These are phyloP conservation scores for Poeciliopsis presidionis DNA, from an alignment of 2,797 vertebrate genomes.

Conservation along the genomic window DNA sequence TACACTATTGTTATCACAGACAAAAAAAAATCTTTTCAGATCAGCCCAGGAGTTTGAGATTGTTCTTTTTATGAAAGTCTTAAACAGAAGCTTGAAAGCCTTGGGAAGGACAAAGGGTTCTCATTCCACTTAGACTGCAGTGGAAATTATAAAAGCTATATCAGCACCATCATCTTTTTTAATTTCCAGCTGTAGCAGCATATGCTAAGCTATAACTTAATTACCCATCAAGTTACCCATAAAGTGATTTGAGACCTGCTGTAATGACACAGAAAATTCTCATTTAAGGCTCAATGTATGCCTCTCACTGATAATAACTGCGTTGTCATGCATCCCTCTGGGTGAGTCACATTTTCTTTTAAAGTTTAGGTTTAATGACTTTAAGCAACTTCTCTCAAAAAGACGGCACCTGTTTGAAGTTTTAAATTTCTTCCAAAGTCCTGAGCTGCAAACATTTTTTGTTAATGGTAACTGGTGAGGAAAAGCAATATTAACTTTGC, in stretches of 20 bases:
- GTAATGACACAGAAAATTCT: conserved; percentile 1
- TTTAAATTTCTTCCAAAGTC: background rate
- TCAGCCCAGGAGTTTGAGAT: background rate
- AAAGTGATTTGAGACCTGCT: conserved; percentile 6
- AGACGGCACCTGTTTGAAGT: background rate
- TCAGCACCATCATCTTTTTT: conserved; percentile 1
- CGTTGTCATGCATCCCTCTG: background rate
- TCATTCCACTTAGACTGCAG: background rate
- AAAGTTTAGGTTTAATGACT: background rate
- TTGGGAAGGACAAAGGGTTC: background rate
- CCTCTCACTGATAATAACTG: background rate
- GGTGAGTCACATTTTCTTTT: background rate
- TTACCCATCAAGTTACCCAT: conserved; percentile 9
- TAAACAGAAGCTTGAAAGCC: background rate
- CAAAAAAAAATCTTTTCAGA: background rate
- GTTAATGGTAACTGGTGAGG: background rate
- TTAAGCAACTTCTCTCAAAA: background rate
- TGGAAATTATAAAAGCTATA: conserved; percentile 1
- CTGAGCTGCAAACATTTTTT: background rate
- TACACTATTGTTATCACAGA: background rate
- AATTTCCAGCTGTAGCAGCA: background rate
- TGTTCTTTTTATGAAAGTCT: background rate
- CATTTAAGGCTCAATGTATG: conserved; percentile 4
- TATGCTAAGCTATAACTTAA: conserved; percentile 8
- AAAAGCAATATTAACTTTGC: background rate